Percentiles rank a stretch among this genome's conserved stretches.
Evolutionary conservation across 1,140 invertebrate genomes (phyloP).

Genomic region (Drosophila murphyi): DNA sequence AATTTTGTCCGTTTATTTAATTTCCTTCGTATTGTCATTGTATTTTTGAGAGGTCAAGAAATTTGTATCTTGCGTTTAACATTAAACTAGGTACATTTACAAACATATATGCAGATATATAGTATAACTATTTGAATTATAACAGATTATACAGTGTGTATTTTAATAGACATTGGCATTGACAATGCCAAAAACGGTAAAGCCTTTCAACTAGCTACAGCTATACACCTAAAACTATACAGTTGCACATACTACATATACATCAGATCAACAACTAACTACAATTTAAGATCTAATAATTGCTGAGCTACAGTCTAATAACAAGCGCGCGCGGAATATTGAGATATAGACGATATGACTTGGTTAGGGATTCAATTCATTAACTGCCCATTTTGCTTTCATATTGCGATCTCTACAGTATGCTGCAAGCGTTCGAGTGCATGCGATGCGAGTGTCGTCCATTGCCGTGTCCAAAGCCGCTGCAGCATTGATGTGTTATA

Average conservation of each 20-base stretch:
- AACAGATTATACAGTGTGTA: slow-evolving; percentile 48
- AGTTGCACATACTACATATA: slow-evolving; percentile 38
- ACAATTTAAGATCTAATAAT: slow-evolving; percentile 61
- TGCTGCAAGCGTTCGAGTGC: slow-evolving; percentile 80
- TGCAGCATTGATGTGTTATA: slow-evolving; percentile 81
- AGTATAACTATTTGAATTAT: slow-evolving; percentile 28
- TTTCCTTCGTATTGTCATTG: slow-evolving; percentile 66
- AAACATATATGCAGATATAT: slow-evolving; percentile 11
- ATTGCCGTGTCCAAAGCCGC: slow-evolving; percentile 77
- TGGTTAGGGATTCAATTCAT: slow-evolving; percentile 4
- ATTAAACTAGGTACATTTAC: slow-evolving; percentile 35
- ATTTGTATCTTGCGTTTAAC: slow-evolving; percentile 55
- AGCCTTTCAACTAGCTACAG: slow-evolving; percentile 56
- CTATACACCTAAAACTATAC: slow-evolving; percentile 14
- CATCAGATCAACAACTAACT: slow-evolving; percentile 64
- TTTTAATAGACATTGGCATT: slow-evolving; percentile 17
- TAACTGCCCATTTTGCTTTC: not conserved
- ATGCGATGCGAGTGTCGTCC: slow-evolving; percentile 80
- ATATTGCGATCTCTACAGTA: slow-evolving; percentile 57
- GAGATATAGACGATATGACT: slow-evolving; percentile 57
- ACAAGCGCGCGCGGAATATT: slow-evolving; percentile 53
- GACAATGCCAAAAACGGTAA: slow-evolving; percentile 6
- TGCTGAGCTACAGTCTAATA: slow-evolving; percentile 45
- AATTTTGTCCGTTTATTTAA: slow-evolving; percentile 11
- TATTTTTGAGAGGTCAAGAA: slow-evolving; percentile 60